Evolutionary conservation across 2,888 invertebrate genomes (phyloP).

Genomic region (Agriotes lineatus): DNA sequence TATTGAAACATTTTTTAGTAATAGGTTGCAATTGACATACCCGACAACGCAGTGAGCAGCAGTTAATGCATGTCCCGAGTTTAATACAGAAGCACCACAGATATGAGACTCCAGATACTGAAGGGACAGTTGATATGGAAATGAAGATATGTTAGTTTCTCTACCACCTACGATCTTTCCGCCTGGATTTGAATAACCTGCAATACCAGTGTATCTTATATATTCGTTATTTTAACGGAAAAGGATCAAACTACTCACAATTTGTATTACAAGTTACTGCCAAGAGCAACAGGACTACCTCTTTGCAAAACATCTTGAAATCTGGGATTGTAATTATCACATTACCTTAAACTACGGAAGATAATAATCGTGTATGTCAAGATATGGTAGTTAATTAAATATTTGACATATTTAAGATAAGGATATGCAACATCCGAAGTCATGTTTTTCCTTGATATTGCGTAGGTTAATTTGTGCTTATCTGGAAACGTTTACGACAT

Average conservation of each 20-base stretch:
- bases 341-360: background rate
- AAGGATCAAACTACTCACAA: background rate
- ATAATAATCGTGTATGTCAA: background rate
- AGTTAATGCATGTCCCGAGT: slow-evolving; percentile 67
- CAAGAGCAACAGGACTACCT: background rate
- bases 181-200: slow-evolving; percentile 58
- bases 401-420: too few species aligned
- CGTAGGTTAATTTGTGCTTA: too few species aligned
- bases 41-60: slow-evolving; percentile 67
- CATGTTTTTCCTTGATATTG: too few species aligned
- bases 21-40: too few species aligned
- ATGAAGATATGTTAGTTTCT: slow-evolving; percentile 66
- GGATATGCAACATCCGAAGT: too few species aligned
- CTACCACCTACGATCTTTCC: slow-evolving; percentile 66
- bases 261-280: background rate
- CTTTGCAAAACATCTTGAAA: background rate
- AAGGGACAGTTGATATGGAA: slow-evolving; percentile 71
- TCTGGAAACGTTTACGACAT: too few species aligned
- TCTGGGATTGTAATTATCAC: background rate
- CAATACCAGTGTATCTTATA: background rate
- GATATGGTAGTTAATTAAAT: background rate
- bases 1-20: too few species aligned
- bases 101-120: slow-evolving; percentile 67
- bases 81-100: slow-evolving; percentile 70
- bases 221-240: background rate